Percentiles rank a stretch among this genome's conserved stretches.
Conservation (phyloP, 2,888 invertebrate genomes). For the Oxyscelio sp. region DNA sequence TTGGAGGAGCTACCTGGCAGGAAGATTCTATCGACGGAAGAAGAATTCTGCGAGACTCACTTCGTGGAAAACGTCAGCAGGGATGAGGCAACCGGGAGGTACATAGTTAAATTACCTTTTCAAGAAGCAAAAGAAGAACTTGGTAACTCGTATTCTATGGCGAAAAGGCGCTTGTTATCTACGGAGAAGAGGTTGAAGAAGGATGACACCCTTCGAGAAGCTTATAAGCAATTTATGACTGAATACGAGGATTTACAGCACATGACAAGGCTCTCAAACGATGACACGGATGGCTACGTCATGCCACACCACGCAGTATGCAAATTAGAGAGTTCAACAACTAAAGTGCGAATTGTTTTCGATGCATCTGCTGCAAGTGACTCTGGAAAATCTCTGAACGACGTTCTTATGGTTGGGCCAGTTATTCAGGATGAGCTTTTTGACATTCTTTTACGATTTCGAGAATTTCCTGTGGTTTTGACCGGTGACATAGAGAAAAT, state of each 20-base stretch:
- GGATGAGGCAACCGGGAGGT: slow-evolving; percentile 55
- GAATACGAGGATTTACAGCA: too few relatives aligned
- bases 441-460: slow-evolving; percentile 14
- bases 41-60: neutral
- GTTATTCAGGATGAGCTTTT: slow-evolving; percentile 34
- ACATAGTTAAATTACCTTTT: slow-evolving; percentile 7
- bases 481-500: slow-evolving; percentile 59
- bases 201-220: too few relatives aligned
- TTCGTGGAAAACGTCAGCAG: slow-evolving; percentile 21
- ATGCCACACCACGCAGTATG: too few relatives aligned
- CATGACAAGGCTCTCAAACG: too few relatives aligned
- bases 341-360: slow-evolving; percentile 52
- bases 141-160: too few relatives aligned
- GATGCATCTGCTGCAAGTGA: slow-evolving; percentile 40
- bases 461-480: slow-evolving; percentile 14
- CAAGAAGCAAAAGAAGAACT: neutral
- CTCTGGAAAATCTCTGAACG: slow-evolving; percentile 51
- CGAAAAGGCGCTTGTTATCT: too few relatives aligned
- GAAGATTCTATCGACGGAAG: neutral
- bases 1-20: slow-evolving; percentile 12
- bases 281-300: too few relatives aligned
- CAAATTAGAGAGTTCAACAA: too few relatives aligned
- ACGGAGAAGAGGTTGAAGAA: too few relatives aligned
- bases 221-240: too few relatives aligned
- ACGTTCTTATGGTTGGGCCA: slow-evolving; percentile 49